Evolutionary conservation across 2,888 invertebrate species (phyloP).

Genomic region (Andrena chrysosceles): DNA sequence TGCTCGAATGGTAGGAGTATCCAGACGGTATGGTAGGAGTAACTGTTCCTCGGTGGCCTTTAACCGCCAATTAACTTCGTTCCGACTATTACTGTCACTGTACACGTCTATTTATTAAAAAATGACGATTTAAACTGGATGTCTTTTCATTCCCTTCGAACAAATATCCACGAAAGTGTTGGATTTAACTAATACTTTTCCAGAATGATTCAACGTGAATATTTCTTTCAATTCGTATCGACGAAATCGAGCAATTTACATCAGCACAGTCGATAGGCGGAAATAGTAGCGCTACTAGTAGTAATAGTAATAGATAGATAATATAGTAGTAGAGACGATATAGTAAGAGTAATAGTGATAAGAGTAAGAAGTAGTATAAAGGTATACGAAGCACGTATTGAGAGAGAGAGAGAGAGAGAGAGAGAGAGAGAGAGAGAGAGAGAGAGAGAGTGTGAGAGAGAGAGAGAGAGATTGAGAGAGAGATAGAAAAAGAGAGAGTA

Average conservation of each 20-base stretch:
- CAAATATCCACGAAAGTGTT: neutral
- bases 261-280: slow-evolving; percentile 38
- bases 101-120: neutral
- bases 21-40: neutral
- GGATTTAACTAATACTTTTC: neutral
- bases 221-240: neutral
- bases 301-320: slow-evolving; percentile 59
- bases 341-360: slow-evolving; percentile 64
- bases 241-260: slow-evolving; percentile 37
- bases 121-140: too few relatives aligned
- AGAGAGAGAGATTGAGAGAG: slow-evolving; percentile 45
- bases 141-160: neutral
- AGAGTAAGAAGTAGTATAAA: slow-evolving; percentile 61
- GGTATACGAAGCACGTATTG: slow-evolving; percentile 55
- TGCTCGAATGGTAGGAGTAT: neutral
- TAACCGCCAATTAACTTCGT: neutral
- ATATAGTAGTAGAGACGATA: slow-evolving; percentile 65
- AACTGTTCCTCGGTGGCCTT: neutral
- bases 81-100: neutral
- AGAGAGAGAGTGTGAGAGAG: slow-evolving; percentile 47
- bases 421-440: slow-evolving; percentile 53
- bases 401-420: slow-evolving; percentile 52
- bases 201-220: neutral
- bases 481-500: slow-evolving; percentile 45
- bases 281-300: slow-evolving; percentile 53